Conservation (phyloP, 1,140 invertebrate species). For the Planococcus citri region DNA sequence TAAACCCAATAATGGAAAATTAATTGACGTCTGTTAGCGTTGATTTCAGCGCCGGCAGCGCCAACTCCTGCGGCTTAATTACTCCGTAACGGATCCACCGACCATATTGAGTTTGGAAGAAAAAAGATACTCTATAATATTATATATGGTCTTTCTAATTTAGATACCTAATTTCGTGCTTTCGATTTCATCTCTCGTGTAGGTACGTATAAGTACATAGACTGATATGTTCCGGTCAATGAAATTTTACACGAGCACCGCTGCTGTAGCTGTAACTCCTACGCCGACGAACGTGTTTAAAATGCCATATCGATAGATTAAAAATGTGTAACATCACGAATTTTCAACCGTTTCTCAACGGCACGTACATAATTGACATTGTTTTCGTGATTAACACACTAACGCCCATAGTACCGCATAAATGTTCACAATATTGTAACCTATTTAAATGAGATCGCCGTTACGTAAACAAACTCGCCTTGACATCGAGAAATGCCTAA, state of each 20-base stretch:
- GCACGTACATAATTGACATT: background rate
- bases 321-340: background rate
- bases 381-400: background rate
- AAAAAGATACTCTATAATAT: too few species aligned
- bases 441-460: background rate
- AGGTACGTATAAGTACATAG: too few species aligned
- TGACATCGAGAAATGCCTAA: background rate
- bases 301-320: too few species aligned
- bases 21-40: too few species aligned
- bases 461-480: conserved; percentile 6
- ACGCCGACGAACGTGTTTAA: too few species aligned
- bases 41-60: background rate
- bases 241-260: background rate
- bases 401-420: background rate
- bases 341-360: background rate
- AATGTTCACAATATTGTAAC: background rate
- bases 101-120: too few species aligned
- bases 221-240: background rate
- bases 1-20: too few species aligned
- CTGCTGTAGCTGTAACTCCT: too few species aligned
- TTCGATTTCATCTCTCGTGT: conserved; percentile 1
- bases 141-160: too few species aligned
- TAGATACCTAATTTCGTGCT: background rate
- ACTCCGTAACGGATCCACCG: background rate
- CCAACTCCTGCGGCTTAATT: background rate